phyloP scores from a whole-genome alignment of 2,888 invertebrate genomes.

The Rhimphoctona megacephalus region DNA sequence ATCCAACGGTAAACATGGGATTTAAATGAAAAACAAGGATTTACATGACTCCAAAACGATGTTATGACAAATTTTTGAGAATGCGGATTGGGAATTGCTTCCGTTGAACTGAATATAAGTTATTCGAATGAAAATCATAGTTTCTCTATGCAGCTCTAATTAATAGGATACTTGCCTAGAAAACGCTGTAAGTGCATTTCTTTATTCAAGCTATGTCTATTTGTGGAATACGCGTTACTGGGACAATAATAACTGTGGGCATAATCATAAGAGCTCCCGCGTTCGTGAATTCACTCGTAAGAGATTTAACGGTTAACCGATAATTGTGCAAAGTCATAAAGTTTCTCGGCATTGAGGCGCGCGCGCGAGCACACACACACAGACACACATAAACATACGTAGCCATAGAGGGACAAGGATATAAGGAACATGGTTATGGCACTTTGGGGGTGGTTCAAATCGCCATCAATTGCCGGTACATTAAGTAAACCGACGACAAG shows the following conservation, averaged over 20 bases:
- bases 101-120: no score
- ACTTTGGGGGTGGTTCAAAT: slow-evolving; percentile 70
- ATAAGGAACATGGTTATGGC: slow-evolving; percentile 58
- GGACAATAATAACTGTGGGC: slow-evolving; percentile 25
- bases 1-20: neutral
- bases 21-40: neutral
- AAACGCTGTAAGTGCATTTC: no score
- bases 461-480: slow-evolving; percentile 75
- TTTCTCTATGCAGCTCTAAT: no score
- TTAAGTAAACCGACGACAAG: slow-evolving; percentile 71
- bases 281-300: slow-evolving; percentile 70
- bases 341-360: slow-evolving; percentile 65
- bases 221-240: neutral
- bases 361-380: slow-evolving; percentile 46
- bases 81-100: no score
- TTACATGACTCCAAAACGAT: no score
- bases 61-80: neutral
- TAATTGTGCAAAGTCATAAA: slow-evolving; percentile 75
- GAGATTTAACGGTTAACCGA: slow-evolving; percentile 73
- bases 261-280: slow-evolving; percentile 36
- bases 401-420: slow-evolving; percentile 1
- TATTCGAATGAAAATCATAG: no score
- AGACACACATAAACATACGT: neutral
- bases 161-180: no score
- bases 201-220: neutral